Evolutionary conservation across 2,888 invertebrate genomes (phyloP), one percentile per base, ranked within the genome.

Genomic region (Antheraea assamensis): DNA sequence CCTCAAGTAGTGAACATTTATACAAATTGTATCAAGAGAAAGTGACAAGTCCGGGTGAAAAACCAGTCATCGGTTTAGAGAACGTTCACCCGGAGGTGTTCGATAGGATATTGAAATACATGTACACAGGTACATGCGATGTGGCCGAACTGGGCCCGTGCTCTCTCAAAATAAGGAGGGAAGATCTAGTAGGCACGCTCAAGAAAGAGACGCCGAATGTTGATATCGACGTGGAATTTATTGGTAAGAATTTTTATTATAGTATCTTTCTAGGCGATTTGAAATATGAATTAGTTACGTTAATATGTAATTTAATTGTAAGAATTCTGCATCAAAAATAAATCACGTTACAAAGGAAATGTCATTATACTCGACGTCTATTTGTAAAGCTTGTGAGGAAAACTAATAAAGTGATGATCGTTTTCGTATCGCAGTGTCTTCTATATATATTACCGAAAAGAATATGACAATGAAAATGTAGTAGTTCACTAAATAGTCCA

Each of bases 61-160:
- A 82, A 85, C 90, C 92, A 0, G 84, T 88, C 0, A 83, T 96
- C 0, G 80, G 85, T 27, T 82, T 97, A 7, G 92, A 95, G 0
- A 95, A 95, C 75, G 89, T 96, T 0, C 93, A 95, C 73, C 95
- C 96, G 0, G 95, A 96, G 72, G 96, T 97, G 75, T 97, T 98
- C 85, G 95, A 96, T 75, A 95, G 97, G 76, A 90, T 98, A n/a
- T 86, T 98, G 13, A 86, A 87, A 74, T 90, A 86, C 85, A 95
- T 98, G 80, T 98, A 98, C 85, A 96, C 96, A 0, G 96, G 96
- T 8, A 91, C 90, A 0, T 97, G 97, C 83, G 96, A 96, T 79
- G 94, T 97, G 30, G 87, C 95, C 0, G 93, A 92, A 72, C 79
- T 93, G 52, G 96, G 96, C 0, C 89, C 92, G 2, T 95, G 95